Evolutionary conservation across 2,113 vertebrate species (phyloP).

Genomic region (Gallinago media): DNA sequence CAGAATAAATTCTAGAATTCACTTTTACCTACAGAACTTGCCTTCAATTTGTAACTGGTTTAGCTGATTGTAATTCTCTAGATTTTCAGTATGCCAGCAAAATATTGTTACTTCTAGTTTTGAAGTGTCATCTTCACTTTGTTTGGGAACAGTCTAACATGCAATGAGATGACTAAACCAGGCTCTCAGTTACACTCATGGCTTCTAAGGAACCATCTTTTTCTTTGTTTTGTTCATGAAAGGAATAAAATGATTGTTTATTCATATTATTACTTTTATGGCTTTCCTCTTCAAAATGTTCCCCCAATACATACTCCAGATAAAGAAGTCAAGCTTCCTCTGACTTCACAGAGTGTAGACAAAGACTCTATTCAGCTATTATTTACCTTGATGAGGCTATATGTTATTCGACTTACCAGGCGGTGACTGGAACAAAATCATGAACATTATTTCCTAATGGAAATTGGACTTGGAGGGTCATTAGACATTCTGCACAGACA

Average conservation of each 20-base stretch:
- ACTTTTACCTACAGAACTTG: background rate
- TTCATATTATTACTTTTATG: background rate
- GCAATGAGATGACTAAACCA: background rate
- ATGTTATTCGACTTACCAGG: background rate
- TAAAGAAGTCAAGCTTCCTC: background rate
- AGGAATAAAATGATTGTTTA: background rate
- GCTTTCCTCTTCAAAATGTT: background rate
- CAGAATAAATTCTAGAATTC: background rate
- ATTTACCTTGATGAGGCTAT: background rate
- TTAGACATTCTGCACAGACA: background rate
- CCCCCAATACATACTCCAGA: background rate
- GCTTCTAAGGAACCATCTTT: background rate
- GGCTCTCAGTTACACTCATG: background rate
- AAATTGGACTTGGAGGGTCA: background rate
- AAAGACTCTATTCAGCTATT: background rate
- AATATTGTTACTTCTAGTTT: background rate
- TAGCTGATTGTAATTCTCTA: background rate
- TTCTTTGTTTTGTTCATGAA: background rate
- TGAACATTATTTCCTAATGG: background rate
- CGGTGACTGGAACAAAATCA: conserved; percentile 30
- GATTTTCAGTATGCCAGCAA: background rate
- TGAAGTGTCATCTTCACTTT: background rate
- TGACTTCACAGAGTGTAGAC: background rate
- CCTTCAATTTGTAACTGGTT: background rate
- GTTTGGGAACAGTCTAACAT: background rate